A percentile compares a stretch with the other conserved stretches of the same genome.
phyloP scores from a whole-genome alignment of 2,888 invertebrate genomes.

The Pharmacophagus antenor region DNA sequence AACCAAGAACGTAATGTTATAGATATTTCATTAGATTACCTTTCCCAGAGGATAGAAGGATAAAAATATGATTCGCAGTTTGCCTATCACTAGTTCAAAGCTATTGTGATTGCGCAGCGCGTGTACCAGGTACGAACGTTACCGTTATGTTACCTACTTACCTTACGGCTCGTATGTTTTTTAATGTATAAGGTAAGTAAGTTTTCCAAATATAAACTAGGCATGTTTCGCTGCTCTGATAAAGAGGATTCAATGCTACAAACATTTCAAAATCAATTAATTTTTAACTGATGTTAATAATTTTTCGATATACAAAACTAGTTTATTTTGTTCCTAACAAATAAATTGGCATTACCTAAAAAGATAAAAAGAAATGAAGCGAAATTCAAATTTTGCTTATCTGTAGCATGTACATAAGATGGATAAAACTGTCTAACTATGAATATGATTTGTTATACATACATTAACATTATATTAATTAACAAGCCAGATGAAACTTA shows the following conservation, averaged over 20 bases:
- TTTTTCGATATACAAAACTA: no score
- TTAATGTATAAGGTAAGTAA: not conserved
- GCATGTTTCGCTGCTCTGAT: not conserved
- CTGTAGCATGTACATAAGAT: no score
- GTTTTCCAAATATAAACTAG: no score
- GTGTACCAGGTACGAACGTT: constrained; percentile 22
- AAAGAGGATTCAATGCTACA: not conserved
- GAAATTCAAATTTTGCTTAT: no score
- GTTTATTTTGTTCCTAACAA: no score
- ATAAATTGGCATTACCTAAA: no score
- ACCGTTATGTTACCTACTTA: constrained; percentile 12
- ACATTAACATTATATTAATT: no score
- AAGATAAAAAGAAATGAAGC: no score
- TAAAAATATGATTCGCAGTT: not conserved
- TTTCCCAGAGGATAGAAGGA: not conserved
- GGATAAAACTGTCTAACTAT: no score
- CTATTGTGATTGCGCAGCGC: constrained; percentile 4
- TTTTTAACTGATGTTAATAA: not conserved
- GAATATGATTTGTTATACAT: no score
- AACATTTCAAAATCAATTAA: not conserved
- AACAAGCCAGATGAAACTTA: no score
- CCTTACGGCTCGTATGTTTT: constrained; percentile 1
- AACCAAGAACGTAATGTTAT: no score
- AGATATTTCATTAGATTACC: not conserved
- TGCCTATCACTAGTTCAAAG: not conserved